Evolutionary conservation across 2,888 invertebrate genomes (phyloP).

Genomic region (Drosophila kokeensis): DNA sequence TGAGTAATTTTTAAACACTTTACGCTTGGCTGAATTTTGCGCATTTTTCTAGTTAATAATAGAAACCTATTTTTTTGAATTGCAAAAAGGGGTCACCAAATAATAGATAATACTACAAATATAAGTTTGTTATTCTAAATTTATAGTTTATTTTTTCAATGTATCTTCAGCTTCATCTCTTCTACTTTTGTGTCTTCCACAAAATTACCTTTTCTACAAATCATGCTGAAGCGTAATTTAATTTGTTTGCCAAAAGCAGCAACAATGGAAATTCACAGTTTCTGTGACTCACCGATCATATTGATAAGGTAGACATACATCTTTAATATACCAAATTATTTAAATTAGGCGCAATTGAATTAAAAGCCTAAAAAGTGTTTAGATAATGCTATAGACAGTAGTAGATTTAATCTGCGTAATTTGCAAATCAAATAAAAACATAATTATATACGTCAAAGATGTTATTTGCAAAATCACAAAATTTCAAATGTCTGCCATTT

Average conservation of each 20-base stretch:
- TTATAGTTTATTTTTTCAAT: too few relatives aligned
- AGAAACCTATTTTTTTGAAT: not conserved
- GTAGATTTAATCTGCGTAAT: not conserved
- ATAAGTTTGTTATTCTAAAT: not conserved
- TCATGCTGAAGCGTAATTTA: not conserved
- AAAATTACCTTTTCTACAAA: not conserved
- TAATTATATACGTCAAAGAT: not conserved
- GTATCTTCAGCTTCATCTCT: not conserved
- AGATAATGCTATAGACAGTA: not conserved
- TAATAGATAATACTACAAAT: not conserved
- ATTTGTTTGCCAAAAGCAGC: not conserved
- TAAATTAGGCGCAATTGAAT: not conserved
- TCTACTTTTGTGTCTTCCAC: not conserved
- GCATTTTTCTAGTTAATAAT: not conserved
- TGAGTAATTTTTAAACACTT: conserved; percentile 26
- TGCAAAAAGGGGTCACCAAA: not conserved
- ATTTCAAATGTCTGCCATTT: conserved; percentile 10
- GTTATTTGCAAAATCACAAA: not conserved
- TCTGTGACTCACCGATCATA: conserved; percentile 20
- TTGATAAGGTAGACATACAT: not conserved
- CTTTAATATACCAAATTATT: not conserved
- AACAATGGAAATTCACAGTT: not conserved
- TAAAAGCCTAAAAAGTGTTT: not conserved
- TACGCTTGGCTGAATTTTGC: conserved; percentile 31
- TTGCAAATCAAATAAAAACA: not conserved